Evolutionary conservation across 2,113 vertebrate species (phyloP), one percentile per base, ranked within the genome.

Genomic region (Camarhynchus parvulus): DNA sequence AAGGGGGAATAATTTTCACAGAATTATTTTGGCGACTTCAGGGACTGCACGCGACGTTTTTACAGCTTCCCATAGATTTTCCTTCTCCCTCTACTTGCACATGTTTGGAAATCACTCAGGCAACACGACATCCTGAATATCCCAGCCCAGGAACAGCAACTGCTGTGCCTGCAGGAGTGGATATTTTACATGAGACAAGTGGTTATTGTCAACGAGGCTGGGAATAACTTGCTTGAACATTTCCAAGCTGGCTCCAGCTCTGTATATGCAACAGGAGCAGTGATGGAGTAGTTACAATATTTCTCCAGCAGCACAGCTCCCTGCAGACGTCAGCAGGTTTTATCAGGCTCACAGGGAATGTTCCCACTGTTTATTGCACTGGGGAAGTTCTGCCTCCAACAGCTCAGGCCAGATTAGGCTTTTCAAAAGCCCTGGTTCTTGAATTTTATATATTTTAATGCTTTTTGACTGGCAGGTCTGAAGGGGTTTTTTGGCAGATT

Each of bases 141-240:
- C 53, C 61, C 33, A 73, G 73, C 3, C 8, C 3, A 81, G 83
- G 76, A 52, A 74, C 78, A 91, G 72, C 49, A 68, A 19, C 49
- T 30, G 52, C 91, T 47, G 53, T 1, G 22, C 61, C 56, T 59
- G 1, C 5, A 70, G 74, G 19, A 68, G 66, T 24, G 47, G 91
- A 61, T 87, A 84, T 94, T 95, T 95, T 22, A 82, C 80, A 66
- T 14, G 37, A 95, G 94, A 78, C 62, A 66, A 89, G 77, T 91
- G 89, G 80, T 91, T 95, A 82, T 76, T 82, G 92, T 95, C 91
- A 95, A 28, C 28, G 8, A 66, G 73, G 10, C 80, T 33, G 47
- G 69, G 89, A 91, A 64, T 91, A 72, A 53, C 69, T 91, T 15
- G 56, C 49, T 17, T 61, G 76, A 94, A 75, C 44, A 24, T 91